Evolutionary conservation across 2,797 vertebrate species (phyloP).

Genomic region (Peromyscus nudipes): DNA sequence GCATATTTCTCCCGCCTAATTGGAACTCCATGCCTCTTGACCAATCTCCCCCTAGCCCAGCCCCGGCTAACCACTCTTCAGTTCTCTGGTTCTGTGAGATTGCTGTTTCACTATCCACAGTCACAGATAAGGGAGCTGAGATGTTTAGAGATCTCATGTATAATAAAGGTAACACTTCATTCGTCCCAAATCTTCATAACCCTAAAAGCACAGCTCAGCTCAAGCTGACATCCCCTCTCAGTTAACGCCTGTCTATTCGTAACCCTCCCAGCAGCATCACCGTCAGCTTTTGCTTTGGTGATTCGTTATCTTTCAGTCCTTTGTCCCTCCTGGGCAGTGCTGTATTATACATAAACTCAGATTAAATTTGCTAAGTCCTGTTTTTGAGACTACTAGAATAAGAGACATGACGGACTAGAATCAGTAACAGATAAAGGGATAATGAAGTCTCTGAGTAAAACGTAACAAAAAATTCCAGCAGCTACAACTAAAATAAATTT

Average conservation of each 20-base stretch:
- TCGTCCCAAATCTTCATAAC: not conserved
- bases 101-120: not conserved
- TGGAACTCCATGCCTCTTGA: not conserved
- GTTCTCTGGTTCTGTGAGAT: not conserved
- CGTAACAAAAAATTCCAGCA: conserved; percentile 10
- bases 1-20: not conserved
- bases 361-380: not conserved
- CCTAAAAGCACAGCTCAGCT: not conserved
- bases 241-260: not conserved
- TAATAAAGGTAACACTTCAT: not conserved
- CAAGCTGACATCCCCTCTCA: not conserved
- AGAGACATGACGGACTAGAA: not conserved
- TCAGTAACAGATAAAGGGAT: not conserved
- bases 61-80: not conserved
- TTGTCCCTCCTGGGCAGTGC: not conserved
- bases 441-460: conserved; percentile 5
- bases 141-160: not conserved
- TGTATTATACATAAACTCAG: not conserved
- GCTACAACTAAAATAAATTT: conserved; percentile 5
- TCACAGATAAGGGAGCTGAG: not conserved
- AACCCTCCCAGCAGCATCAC: not conserved
- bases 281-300: not conserved
- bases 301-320: not conserved
- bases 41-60: not conserved
- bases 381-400: conserved; percentile 25